Conservation (phyloP, 2,113 vertebrate species). For the Burhinus bistriatus region DNA sequence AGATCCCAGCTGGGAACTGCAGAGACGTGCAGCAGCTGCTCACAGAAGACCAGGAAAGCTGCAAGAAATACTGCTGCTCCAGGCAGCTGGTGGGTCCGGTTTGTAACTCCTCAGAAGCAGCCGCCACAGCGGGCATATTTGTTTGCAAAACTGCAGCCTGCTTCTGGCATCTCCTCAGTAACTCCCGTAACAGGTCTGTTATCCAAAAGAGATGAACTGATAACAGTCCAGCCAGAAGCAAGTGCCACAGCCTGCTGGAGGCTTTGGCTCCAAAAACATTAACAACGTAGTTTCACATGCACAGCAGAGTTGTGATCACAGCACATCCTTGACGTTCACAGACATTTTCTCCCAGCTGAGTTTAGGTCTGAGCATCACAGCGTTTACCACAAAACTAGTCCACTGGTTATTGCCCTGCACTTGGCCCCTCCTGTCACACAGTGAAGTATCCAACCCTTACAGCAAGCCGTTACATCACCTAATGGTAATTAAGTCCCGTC, state of each 20-base stretch:
- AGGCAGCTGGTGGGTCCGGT: background rate
- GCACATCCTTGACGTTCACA: background rate
- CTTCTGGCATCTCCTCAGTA: background rate
- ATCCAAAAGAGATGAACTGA: background rate
- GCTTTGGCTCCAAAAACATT: background rate
- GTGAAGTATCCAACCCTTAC: background rate
- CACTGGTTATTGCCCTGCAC: no score
- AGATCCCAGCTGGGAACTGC: background rate
- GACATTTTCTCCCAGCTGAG: accelerated
- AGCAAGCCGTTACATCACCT: background rate
- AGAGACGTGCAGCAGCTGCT: background rate
- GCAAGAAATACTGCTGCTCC: background rate
- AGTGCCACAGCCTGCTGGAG: background rate
- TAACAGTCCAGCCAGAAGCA: background rate
- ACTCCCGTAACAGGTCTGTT: background rate
- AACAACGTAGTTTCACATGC: accelerated
- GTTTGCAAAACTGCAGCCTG: background rate
- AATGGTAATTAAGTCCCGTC: background rate
- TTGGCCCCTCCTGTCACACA: background rate
- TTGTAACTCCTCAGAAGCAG: background rate
- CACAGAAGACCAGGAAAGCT: background rate
- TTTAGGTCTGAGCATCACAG: background rate
- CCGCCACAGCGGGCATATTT: background rate
- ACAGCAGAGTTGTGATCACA: accelerated
- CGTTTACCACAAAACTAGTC: background rate